Evolutionary conservation across 2,888 invertebrate species (phyloP), one percentile per base, ranked within the genome.

Genomic region (Caenorhabditis imperialis): DNA sequence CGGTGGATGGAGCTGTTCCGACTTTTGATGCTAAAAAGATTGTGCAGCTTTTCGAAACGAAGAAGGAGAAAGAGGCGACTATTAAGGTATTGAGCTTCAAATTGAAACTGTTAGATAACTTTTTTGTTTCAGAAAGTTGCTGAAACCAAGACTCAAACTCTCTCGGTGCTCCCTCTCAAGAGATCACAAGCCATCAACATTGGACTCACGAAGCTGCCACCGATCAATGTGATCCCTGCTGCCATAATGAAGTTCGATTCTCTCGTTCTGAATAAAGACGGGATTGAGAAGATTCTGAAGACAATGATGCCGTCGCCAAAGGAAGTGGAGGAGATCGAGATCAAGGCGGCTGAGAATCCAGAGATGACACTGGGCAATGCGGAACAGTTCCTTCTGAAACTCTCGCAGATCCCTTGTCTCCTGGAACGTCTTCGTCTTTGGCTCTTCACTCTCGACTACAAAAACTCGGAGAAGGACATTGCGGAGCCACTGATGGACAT

Each of bases 171-270:
- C 89, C 96, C 96, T 89, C 93, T 96, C 48, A 99, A 98, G 89
- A 92, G 99, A 79, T 99, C 99, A 7, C 99, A 99, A 89, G 97
- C 96, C 42, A 99, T 99, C 84, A 99, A 99, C 89, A 99, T 99
- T 85, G 97, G 97, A 16, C 94, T 99, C 93, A 99, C 98, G 22
- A 98, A 97, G 89, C 90, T 99, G 78, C 99, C 99, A 2, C 97
- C 97, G 0, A 95, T 97, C 0, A 92, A 96, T 79, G 95, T 97
- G 7, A 99, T 99, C 78, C 98, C 98, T 89, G 94, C 96, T n/a
- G 99, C 98, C 25, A 91, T 90, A 48, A 83, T 83, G 82, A 99
- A 99, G 90, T 99, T 99, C 96, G 99, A 99, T 89, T 94, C 94
- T 1, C 94, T 96, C 1, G 95, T 99, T 48, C 94, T 99, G 90